These are phyloP conservation scores for Leucosticte australis DNA, from an alignment of 2,113 vertebrate genomes.

Conservation along the genomic window DNA sequence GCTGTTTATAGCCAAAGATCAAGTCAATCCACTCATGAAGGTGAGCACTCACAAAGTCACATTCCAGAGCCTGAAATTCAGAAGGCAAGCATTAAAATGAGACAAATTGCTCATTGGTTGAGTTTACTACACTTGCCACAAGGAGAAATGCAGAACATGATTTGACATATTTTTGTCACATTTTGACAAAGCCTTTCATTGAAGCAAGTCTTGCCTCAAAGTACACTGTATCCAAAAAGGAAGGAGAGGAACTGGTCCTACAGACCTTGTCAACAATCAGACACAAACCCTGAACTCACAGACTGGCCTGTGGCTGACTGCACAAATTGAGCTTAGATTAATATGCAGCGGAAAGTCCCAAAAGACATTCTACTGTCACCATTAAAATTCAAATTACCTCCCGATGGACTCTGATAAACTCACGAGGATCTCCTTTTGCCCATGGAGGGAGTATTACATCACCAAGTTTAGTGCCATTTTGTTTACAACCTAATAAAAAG, in stretches of 20 bases:
- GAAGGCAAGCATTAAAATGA: background rate
- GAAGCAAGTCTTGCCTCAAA: background rate
- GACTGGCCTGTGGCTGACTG: background rate
- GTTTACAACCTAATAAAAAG: slow-evolving; percentile 84
- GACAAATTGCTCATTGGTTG: background rate
- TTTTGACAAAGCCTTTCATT: background rate
- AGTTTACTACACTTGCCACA: slow-evolving; percentile 33
- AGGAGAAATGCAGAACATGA: background rate
- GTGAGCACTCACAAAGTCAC: slow-evolving; percentile 95
- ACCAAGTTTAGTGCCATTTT: slow-evolving; percentile 94
- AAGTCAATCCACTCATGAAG: slow-evolving; percentile 99
- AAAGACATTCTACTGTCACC: background rate
- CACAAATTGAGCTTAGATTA: background rate
- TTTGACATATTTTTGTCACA: background rate
- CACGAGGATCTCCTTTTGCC: slow-evolving; percentile 97
- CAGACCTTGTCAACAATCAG: background rate
- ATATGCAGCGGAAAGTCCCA: background rate
- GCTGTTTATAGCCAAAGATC: slow-evolving; percentile 98
- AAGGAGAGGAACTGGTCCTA: background rate
- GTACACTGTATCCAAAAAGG: background rate
- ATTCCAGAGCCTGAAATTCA: slow-evolving; percentile 89
- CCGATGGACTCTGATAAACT: slow-evolving; percentile 97
- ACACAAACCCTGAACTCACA: background rate
- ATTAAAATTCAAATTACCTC: slow-evolving; percentile 76
- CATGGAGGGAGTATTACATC: slow-evolving; percentile 94